These are phyloP conservation scores for Actenoides lindsayi DNA, from an alignment of 2,113 vertebrate genomes.

Conservation along the genomic window DNA sequence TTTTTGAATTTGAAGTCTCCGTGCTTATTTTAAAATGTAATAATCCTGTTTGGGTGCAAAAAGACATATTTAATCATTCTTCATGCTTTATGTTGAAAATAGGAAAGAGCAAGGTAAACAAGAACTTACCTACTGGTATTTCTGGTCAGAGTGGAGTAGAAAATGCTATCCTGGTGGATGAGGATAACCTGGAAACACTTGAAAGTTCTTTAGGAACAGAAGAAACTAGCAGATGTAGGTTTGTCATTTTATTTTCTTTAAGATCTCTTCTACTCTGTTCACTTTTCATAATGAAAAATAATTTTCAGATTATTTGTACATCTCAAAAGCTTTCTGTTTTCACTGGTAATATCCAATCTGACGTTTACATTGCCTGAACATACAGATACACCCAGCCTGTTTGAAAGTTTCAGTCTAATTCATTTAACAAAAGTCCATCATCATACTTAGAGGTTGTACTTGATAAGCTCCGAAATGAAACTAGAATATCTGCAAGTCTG, in stretches of 20 bases:
- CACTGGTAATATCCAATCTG: background rate
- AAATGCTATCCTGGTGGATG: conserved; percentile 69
- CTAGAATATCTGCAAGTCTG: background rate
- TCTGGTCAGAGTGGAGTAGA: conserved; percentile 71
- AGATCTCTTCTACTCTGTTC: background rate
- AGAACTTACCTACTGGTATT: conserved; percentile 75
- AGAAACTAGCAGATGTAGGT: conserved; percentile 75
- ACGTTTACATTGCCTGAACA: background rate
- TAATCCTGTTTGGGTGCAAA: background rate
- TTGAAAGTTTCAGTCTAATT: background rate
- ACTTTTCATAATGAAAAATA: background rate
- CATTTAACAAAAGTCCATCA: background rate
- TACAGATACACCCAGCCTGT: accelerated
- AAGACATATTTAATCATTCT: background rate
- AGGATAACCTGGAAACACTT: conserved; percentile 71
- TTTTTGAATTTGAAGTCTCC: background rate
- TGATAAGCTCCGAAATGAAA: background rate
- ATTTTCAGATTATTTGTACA: background rate
- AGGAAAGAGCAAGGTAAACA: conserved; percentile 86
- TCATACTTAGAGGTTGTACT: background rate
- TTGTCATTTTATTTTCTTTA: background rate
- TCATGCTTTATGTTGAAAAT: conserved; percentile 38
- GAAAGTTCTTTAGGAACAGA: conserved; percentile 76
- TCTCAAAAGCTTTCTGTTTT: background rate
- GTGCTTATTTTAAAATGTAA: background rate